phyloP scores from a whole-genome alignment of 2,888 invertebrate genomes.

The Drosophila kambysellisi region DNA sequence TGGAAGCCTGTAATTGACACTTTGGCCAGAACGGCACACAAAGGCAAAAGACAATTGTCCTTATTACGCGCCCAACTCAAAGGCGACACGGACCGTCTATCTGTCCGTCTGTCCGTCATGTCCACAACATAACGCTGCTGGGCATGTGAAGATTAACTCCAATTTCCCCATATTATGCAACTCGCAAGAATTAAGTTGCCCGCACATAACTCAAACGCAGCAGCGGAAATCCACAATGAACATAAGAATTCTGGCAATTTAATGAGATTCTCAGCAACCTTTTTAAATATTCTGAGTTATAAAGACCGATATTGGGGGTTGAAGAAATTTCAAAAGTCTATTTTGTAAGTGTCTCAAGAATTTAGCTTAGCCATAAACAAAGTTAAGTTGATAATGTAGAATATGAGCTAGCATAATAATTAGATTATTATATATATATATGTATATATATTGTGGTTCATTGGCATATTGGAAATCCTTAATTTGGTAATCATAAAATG shows the following conservation, averaged over 20 bases:
- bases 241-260: no score
- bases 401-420: no score
- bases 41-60: conserved; percentile 69
- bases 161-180: conserved; percentile 58
- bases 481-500: no score
- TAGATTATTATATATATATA: no score
- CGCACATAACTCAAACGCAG: conserved; percentile 54
- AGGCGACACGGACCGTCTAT: conserved; percentile 14
- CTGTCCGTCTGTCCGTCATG: not conserved
- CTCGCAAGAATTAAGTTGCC: conserved; percentile 36
- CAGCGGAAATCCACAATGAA: no score
- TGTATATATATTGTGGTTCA: no score
- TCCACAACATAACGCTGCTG: conserved; percentile 31
- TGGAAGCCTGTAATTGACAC: conserved; percentile 71
- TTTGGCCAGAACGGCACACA: conserved; percentile 41
- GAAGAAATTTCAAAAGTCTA: conserved; percentile 28
- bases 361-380: not conserved
- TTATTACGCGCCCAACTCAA: conserved; percentile 57
- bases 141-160: conserved; percentile 46
- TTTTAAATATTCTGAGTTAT: conserved; percentile 46
- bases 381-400: not conserved
- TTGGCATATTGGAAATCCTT: no score
- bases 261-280: conserved; percentile 45
- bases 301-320: conserved; percentile 7
- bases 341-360: not conserved